Evolutionary conservation across 2,888 invertebrate genomes (phyloP).

Genomic region (Nemotelus pantherinus): DNA sequence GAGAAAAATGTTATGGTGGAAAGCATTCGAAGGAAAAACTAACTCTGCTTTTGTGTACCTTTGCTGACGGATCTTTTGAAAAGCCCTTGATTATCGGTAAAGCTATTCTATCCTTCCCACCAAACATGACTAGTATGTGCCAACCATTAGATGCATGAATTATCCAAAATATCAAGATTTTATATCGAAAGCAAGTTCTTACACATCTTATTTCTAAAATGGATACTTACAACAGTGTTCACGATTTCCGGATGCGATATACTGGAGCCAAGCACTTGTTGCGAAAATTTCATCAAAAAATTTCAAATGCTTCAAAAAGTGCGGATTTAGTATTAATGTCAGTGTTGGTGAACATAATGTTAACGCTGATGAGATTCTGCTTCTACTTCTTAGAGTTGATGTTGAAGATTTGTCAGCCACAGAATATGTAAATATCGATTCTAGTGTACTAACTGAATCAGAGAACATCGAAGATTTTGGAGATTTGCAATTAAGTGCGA

Average conservation of each 20-base stretch:
- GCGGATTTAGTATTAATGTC: too few species aligned
- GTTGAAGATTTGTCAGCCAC: slow-evolving; percentile 21
- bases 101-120: neutral
- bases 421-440: slow-evolving; percentile 16
- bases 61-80: too few species aligned
- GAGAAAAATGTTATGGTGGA: too few species aligned
- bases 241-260: neutral
- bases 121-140: neutral
- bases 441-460: slow-evolving; percentile 14
- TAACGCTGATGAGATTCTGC: too few species aligned
- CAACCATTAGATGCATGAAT: neutral
- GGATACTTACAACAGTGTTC: neutral
- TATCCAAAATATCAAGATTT: neutral
- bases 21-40: too few species aligned
- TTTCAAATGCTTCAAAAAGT: neutral
- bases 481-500: neutral
- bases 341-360: too few species aligned
- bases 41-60: too few species aligned
- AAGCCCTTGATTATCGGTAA: neutral
- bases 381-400: neutral
- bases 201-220: slow-evolving; percentile 1
- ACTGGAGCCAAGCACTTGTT: neutral
- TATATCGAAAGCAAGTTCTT: neutral
- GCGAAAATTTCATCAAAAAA: neutral
- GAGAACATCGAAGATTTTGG: neutral